Percentiles rank a stretch among this genome's conserved stretches.
Evolutionary conservation across 2,797 vertebrate genomes (phyloP).

Genomic region (Ctenopoma multispine): DNA sequence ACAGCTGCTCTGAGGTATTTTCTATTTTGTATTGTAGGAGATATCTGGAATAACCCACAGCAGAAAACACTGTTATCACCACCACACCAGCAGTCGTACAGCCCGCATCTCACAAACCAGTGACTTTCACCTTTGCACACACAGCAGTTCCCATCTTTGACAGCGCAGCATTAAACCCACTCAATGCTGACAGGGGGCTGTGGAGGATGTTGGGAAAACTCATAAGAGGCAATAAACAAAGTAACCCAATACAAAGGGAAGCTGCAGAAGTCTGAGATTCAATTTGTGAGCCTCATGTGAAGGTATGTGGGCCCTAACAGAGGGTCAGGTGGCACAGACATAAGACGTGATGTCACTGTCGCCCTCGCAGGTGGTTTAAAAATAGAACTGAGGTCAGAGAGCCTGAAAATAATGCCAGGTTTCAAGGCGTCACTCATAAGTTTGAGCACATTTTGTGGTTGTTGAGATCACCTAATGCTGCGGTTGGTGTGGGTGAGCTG

Average conservation of each 20-base stretch:
- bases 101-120: background rate
- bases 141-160: slow-evolving; percentile 26
- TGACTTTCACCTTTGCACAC: slow-evolving; percentile 1
- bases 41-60: background rate
- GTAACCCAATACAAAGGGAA: slow-evolving; percentile 50
- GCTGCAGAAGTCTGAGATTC: slow-evolving; percentile 49
- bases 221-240: slow-evolving; percentile 52
- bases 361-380: background rate
- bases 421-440: slow-evolving; percentile 8
- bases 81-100: background rate
- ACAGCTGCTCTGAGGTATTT: background rate
- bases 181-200: slow-evolving; percentile 29
- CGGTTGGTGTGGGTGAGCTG: too few species aligned
- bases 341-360: background rate
- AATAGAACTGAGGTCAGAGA: slow-evolving; percentile 21
- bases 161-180: slow-evolving; percentile 25
- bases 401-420: slow-evolving; percentile 4
- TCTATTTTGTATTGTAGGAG: background rate
- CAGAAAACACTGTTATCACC: slow-evolving; percentile 7
- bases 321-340: slow-evolving; percentile 5
- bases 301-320: slow-evolving; percentile 31
- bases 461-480: background rate
- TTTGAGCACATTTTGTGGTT: slow-evolving; percentile 7
- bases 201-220: slow-evolving; percentile 31
- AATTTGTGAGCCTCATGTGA: slow-evolving; percentile 41